Conservation (phyloP, 1,140 invertebrate species). For the Drosophila oshimai region DNA sequence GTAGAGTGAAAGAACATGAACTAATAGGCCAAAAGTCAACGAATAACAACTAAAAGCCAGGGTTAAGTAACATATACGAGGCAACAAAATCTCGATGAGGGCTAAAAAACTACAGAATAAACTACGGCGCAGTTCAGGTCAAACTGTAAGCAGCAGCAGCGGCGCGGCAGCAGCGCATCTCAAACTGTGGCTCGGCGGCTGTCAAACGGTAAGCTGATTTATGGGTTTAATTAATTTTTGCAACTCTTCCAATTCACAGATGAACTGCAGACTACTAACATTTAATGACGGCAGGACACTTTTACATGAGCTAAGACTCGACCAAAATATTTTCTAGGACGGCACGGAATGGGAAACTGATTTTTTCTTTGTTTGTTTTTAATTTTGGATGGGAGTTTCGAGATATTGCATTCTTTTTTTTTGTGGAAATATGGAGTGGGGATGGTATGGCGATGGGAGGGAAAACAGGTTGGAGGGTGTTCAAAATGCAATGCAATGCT, state of each 20-base stretch:
- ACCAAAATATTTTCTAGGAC: conserved; percentile 26
- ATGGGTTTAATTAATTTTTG: neutral
- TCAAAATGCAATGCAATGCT: conserved; percentile 74
- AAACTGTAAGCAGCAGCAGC: conserved; percentile 20
- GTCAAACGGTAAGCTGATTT: conserved; percentile 46
- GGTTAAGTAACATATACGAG: conserved; percentile 26
- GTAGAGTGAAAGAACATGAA: conserved; percentile 40
- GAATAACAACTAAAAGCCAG: conserved; percentile 57
- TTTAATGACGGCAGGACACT: conserved; percentile 15
- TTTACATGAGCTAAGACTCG: conserved; percentile 8
- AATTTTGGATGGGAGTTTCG: conserved; percentile 18
- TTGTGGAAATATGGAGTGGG: neutral
- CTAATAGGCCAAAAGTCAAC: conserved; percentile 53
- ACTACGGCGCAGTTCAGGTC: conserved; percentile 29
- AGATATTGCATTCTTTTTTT: conserved; percentile 46
- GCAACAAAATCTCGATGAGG: conserved; percentile 18
- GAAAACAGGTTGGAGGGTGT: conserved; percentile 27
- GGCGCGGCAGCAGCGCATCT: conserved; percentile 37
- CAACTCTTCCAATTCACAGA: conserved; percentile 2
- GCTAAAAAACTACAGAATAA: conserved; percentile 20
- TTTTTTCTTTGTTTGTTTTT: conserved; percentile 18
- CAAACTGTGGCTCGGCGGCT: conserved; percentile 29
- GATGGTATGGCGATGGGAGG: conserved; percentile 6
- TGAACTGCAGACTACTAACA: conserved; percentile 17
- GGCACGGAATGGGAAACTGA: conserved; percentile 36